Evolutionary conservation across 2,113 vertebrate species (phyloP), one percentile per base, ranked within the genome.

Genomic region (Entelurus aequoreus): DNA sequence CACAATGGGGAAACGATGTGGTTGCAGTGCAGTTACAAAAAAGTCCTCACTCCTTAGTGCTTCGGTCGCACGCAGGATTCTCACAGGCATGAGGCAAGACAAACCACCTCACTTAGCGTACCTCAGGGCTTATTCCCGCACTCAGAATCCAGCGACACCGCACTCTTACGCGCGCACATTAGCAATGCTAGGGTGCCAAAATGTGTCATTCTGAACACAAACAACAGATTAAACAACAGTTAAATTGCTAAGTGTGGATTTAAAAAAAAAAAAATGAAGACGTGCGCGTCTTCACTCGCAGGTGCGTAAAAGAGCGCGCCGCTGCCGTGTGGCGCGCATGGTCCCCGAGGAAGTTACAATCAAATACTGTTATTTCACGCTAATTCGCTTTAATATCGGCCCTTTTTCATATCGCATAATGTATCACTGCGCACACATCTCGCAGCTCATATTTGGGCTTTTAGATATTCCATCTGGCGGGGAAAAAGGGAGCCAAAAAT

Each of bases 321-420:
- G 63, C 76, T 56, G 9, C 54, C 62, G 1, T 66, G 48, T 51
- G 52, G 28, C 61, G 65, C 65, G 47, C 63, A 5, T 0, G 35
- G 59, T 71, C 72, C 73, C 75, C 4, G 54, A 51, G 71, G 69
- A 56, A 48, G 57, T 78, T 63, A 40, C 51, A 19, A 61, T 54
- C 58, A 73, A 60, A 69, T 75, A 65, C 64, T 75, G 68, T 61
- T 49, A 85, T 81, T 73, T 75, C 61, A 72, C 66, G 65, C 2
- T 64, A 79, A 79, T 65, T 79, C 37, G 64, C 66, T 78, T 82
- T 71, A 71, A 47, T 72, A 66, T 68, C 44, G 67, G 69, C 49
- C 64, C 56, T 40, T 55, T 76, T 63, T 68, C 56, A 69, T 38
- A 40, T 58, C 44, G 61, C 73, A 71, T 46, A 65, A 65, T 68